phyloP scores from a whole-genome alignment of 2,113 vertebrate species.

The Tyrannus savana region DNA sequence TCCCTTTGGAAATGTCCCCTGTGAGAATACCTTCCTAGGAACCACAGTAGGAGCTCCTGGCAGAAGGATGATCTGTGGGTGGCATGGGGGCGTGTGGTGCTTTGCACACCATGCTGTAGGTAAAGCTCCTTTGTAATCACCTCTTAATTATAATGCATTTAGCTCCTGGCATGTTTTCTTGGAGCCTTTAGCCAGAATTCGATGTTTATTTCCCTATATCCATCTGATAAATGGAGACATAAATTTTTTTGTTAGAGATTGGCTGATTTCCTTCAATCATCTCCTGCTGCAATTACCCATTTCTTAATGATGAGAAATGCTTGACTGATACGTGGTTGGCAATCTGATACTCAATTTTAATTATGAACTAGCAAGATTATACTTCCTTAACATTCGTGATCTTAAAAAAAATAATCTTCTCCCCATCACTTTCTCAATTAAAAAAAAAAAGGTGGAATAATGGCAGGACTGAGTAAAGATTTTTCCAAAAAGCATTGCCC shows the following conservation, averaged over 20 bases:
- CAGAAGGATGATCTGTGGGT: background rate
- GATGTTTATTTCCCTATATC: background rate
- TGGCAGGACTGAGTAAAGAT: background rate
- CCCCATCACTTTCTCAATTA: background rate
- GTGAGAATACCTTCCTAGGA: background rate
- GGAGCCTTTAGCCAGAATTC: background rate
- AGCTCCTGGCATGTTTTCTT: background rate
- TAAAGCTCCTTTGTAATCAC: slow-evolving; percentile 8
- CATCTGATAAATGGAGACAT: background rate
- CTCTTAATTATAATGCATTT: background rate
- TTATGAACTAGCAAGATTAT: background rate
- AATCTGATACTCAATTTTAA: background rate
- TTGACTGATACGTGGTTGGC: background rate
- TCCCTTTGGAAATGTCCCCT: background rate
- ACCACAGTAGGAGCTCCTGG: background rate
- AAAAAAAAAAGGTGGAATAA: background rate
- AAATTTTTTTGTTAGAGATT: background rate
- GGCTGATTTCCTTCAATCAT: slow-evolving; percentile 35
- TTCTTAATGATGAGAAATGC: slow-evolving; percentile 19
- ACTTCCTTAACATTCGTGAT: background rate
- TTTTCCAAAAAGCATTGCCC: background rate
- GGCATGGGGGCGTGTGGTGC: background rate
- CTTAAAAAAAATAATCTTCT: background rate
- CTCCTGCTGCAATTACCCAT: slow-evolving; percentile 5
- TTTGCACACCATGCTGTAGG: background rate